Evolutionary conservation across 1,140 invertebrate genomes (phyloP).

Genomic region (Aleiodes sp.): DNA sequence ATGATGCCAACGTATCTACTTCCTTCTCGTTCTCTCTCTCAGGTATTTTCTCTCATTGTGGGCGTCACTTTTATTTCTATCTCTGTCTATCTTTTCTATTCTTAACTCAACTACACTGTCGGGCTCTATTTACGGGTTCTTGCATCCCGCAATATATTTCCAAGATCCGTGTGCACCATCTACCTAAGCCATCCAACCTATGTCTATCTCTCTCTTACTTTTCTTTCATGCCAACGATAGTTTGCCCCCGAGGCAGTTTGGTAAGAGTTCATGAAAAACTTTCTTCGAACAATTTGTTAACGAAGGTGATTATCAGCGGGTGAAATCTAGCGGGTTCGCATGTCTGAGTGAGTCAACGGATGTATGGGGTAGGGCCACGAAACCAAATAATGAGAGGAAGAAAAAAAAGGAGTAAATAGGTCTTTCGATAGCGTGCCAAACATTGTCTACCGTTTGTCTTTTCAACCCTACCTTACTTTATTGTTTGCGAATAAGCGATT

Average conservation of each 20-base stretch:
- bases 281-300: conserved; percentile 30
- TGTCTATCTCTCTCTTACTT: background rate
- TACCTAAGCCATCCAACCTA: conserved; percentile 1
- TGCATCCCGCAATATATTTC: conserved; percentile 24
- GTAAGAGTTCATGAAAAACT: background rate
- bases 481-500: background rate
- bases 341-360: conserved; percentile 14
- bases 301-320: conserved; percentile 25
- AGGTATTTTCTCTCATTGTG: background rate
- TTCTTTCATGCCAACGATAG: background rate
- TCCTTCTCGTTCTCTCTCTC: background rate
- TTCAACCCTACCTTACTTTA: background rate
- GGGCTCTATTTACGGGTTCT: conserved; percentile 28
- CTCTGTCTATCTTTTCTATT: conserved; percentile 7
- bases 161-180: conserved; percentile 14
- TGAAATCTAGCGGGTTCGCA: conserved; percentile 19
- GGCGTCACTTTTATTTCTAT: conserved; percentile 11
- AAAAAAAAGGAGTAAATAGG: background rate
- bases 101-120: conserved; percentile 13
- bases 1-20: conserved; percentile 1
- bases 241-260: background rate
- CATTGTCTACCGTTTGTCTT: background rate
- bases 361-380: background rate
- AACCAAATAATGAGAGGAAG: background rate
- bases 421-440: conserved; percentile 5